A percentile compares a stretch with the other conserved stretches of the same genome.
Conservation (phyloP, 2,797 vertebrate genomes). For the Heteromormyrus szaboi region DNA sequence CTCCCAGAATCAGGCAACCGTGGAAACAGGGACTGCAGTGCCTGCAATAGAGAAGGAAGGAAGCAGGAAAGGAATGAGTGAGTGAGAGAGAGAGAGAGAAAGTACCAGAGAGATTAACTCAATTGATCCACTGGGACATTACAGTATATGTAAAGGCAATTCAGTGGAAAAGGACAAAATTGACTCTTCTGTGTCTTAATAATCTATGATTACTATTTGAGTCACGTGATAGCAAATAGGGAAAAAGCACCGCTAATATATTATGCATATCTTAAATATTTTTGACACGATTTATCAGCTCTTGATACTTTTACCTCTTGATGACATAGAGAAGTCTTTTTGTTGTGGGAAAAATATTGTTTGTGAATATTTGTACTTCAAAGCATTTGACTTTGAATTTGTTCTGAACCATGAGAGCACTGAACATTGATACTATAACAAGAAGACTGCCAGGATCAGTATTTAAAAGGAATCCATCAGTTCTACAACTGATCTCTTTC, state of each 20-base stretch:
- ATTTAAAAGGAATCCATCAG: not conserved
- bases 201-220: not conserved
- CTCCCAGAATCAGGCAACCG: conserved; percentile 72
- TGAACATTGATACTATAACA: not conserved
- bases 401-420: not conserved
- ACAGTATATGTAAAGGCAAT: conserved; percentile 42
- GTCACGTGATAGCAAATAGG: not conserved
- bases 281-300: not conserved
- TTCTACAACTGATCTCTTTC: not conserved
- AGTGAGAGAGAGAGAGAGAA: conserved; percentile 17
- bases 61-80: conserved; percentile 11
- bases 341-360: not conserved
- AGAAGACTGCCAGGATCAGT: not conserved
- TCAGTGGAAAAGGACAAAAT: conserved; percentile 13
- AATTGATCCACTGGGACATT: conserved; percentile 37
- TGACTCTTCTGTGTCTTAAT: not conserved
- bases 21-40: conserved; percentile 83
- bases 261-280: not conserved
- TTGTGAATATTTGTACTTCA: not conserved
- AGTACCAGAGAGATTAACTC: conserved; percentile 29
- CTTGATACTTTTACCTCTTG: not conserved
- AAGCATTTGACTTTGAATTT: not conserved
- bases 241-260: not conserved
- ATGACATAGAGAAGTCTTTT: not conserved
- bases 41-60: conserved; percentile 48